These are phyloP conservation scores for Cryptus viduatorius DNA, from an alignment of 2,888 invertebrate species.

Conservation along the genomic window DNA sequence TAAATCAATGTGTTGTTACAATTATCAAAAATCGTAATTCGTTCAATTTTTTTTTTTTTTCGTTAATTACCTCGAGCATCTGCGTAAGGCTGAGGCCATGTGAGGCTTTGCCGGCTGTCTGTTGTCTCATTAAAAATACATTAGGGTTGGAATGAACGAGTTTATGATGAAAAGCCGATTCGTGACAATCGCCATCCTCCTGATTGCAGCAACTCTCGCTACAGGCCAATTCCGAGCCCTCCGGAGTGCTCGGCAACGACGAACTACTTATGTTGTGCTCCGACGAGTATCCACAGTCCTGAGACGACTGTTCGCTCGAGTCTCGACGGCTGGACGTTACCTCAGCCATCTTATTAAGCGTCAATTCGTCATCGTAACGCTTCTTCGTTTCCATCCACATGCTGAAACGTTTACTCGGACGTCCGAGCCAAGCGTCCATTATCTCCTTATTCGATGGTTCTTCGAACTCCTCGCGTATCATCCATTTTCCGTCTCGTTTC, in stretches of 20 bases:
- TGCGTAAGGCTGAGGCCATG: conserved; percentile 88
- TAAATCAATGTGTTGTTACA: conserved; percentile 58
- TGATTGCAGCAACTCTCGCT: conserved; percentile 95
- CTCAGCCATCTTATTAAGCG: conserved; percentile 85
- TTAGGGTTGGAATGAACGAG: conserved; percentile 78
- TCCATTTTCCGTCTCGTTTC: conserved; percentile 74
- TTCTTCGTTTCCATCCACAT: conserved; percentile 83
- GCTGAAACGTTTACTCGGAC: conserved; percentile 78
- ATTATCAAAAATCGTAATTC: background rate
- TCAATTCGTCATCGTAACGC: conserved; percentile 84
- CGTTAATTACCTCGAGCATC: conserved; percentile 90
- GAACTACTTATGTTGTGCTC: conserved; percentile 93
- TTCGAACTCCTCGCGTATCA: conserved; percentile 73
- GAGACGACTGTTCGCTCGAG: conserved; percentile 89
- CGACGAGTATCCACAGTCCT: conserved; percentile 96
- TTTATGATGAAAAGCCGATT: conserved; percentile 74
- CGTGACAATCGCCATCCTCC: conserved; percentile 85
- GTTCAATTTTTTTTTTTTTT: background rate
- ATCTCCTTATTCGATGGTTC: conserved; percentile 77
- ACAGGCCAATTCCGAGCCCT: conserved; percentile 96
- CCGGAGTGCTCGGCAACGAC: conserved; percentile 93
- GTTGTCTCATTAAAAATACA: conserved; percentile 79
- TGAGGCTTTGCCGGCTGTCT: conserved; percentile 85
- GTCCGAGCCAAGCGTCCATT: conserved; percentile 80
- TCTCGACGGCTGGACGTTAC: conserved; percentile 83